Conservation (phyloP, 2,888 invertebrate species). For the Morinoia aosen region DNA sequence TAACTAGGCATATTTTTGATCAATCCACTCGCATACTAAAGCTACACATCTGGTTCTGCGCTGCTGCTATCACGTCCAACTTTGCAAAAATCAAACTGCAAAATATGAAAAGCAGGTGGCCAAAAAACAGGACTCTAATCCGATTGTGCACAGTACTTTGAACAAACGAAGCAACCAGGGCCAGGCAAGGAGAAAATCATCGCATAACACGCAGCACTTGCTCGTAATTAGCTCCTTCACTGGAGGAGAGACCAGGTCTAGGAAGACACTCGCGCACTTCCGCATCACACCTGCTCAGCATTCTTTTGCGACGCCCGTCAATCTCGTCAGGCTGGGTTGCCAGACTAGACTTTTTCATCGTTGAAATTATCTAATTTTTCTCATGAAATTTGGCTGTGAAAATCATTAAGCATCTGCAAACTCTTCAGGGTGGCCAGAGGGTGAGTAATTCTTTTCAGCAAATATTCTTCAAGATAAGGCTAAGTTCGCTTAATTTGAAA, state of each 20-base stretch:
- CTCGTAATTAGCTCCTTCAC: conserved; percentile 13
- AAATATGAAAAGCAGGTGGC: background rate
- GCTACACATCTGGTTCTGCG: background rate
- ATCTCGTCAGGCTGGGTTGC: background rate
- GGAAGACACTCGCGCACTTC: background rate
- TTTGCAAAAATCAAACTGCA: background rate
- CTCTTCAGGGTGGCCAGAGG: too few species aligned
- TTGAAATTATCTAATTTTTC: too few species aligned
- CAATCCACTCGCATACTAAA: background rate
- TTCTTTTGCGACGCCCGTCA: background rate
- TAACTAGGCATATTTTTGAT: background rate
- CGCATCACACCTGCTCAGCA: conserved; percentile 13
- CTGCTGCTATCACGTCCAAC: background rate
- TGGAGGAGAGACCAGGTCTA: conserved; percentile 7
- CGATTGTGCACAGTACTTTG: background rate
- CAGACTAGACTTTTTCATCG: too few species aligned
- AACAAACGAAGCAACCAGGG: background rate
- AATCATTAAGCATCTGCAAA: too few species aligned
- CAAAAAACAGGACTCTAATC: background rate
- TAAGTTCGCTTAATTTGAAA: too few species aligned
- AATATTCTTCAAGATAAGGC: too few species aligned
- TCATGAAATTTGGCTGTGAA: too few species aligned
- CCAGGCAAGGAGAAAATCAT: background rate
- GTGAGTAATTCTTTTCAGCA: too few species aligned
- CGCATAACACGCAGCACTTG: background rate